Evolutionary conservation across 2,888 invertebrate genomes (phyloP), one percentile per base, ranked within the genome.

Genomic region (Chrysina gloriosa): DNA sequence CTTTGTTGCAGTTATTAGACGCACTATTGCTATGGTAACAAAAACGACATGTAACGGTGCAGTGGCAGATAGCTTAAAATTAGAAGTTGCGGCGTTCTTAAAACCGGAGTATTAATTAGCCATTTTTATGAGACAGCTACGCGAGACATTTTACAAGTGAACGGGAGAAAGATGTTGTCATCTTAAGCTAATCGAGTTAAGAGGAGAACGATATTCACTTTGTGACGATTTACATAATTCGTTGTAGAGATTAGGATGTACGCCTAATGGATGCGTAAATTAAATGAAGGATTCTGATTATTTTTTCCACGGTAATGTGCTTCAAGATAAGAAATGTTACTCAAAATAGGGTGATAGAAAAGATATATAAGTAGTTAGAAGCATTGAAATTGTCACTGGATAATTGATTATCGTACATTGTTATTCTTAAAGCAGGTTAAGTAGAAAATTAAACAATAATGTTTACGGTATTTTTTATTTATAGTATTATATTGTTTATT

Each of bases 191-290:
- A 61, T 61, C 58, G 58, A 7, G 27, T 16, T 29, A 27, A 45
- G 58, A 61, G 39, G 27, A 42, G 7, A 19, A 27, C 27, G 58
- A 27, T 42, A 3, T 42, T 61, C 42, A 16, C 58, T 61, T 42
- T 45, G 58, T 56, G 42, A 45, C 27, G 58, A 61, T 61, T 61
- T 61, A 61, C 58, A 61, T 61, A 61, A 61, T 61, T 61, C 42
- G 42, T 61, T 56, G 42, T 61, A 27, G 39, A 42, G 58, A 61
- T 61, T 61, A 61, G 58, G 16, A 27, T 27, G 29, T 27, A 61
- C 27, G 42, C 42, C 36, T 61, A 61, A 61, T 61, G 42, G 58
- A 61, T 61, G 16, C 42, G 45, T 61, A 61, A 61, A 61, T 58
- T 58, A 58, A 58, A 58, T 45, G 39, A 16, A 27, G 58, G 42